Conservation (phyloP, 1,140 invertebrate genomes). For the Drosophila micromelanica region DNA sequence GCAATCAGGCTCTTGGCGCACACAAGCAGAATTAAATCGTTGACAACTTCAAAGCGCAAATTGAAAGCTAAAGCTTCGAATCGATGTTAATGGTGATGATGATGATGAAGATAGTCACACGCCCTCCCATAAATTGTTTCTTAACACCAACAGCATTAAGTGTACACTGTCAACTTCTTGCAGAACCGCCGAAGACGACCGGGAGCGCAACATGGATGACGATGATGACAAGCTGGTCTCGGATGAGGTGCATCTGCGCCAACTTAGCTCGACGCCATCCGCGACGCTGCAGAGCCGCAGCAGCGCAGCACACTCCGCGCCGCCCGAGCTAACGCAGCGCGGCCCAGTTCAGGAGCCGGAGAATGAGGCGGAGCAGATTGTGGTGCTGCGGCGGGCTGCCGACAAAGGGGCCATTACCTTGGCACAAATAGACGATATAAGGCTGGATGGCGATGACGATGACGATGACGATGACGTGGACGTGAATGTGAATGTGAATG, state of each 20-base stretch:
- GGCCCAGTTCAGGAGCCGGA: slow-evolving; percentile 28
- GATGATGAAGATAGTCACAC: slow-evolving; percentile 1
- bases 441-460: slow-evolving; percentile 61
- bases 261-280: slow-evolving; percentile 69
- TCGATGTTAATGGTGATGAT: slow-evolving; percentile 6
- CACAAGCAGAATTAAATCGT: slow-evolving; percentile 32
- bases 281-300: slow-evolving; percentile 59
- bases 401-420: slow-evolving; percentile 66
- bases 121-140: background rate
- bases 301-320: slow-evolving; percentile 59
- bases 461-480: slow-evolving; percentile 24
- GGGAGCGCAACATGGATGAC: slow-evolving; percentile 71
- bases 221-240: slow-evolving; percentile 78
- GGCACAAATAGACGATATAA: slow-evolving; percentile 73
- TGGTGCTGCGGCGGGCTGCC: slow-evolving; percentile 54
- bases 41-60: slow-evolving; percentile 63
- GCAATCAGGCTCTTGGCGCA: slow-evolving; percentile 17
- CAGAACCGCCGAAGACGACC: slow-evolving; percentile 43
- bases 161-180: slow-evolving; percentile 8
- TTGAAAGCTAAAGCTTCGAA: slow-evolving; percentile 37
- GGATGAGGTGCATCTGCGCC: slow-evolving; percentile 74
- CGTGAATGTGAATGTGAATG: slow-evolving; percentile 9
- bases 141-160: background rate
- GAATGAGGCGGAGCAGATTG: slow-evolving; percentile 42
- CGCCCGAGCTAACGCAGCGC: slow-evolving; percentile 57